Evolutionary conservation across 2,113 vertebrate species (phyloP).

Genomic region (Osmerus mordax): DNA sequence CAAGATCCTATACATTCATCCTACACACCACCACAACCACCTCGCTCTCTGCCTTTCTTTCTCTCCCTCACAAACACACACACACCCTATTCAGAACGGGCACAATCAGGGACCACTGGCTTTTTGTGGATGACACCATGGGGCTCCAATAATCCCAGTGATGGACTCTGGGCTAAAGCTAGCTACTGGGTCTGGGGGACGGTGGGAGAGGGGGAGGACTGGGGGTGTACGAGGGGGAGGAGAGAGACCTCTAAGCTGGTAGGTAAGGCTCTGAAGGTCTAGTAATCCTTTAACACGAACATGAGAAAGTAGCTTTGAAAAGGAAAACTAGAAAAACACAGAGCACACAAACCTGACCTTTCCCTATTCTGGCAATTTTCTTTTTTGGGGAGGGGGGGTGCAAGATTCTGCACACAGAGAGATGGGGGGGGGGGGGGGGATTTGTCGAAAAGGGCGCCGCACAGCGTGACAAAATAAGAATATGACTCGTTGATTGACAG

Average conservation of each 20-base stretch:
- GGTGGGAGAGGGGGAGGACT: constrained; percentile 19
- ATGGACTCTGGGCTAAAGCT: constrained; percentile 50
- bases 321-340: constrained; percentile 36
- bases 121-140: constrained; percentile 56
- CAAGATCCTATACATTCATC: too few relatives aligned
- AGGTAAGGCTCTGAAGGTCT: constrained; percentile 44
- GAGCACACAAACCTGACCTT: constrained; percentile 54
- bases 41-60: too few relatives aligned
- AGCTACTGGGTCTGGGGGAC: constrained; percentile 31
- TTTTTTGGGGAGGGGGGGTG: not conserved
- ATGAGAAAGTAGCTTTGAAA: constrained; percentile 52
- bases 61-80: not conserved
- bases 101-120: constrained; percentile 56
- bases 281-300: constrained; percentile 52
- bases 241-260: constrained; percentile 43
- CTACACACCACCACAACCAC: too few relatives aligned
- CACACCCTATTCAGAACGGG: constrained; percentile 46
- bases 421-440: not conserved
- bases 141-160: constrained; percentile 60
- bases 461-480: constrained; percentile 42
- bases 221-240: constrained; percentile 20
- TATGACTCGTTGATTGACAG: constrained; percentile 42
- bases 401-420: constrained; percentile 11
- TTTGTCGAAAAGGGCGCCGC: constrained; percentile 24
- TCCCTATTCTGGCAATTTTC: constrained; percentile 42